phyloP scores from a whole-genome alignment of 2,113 vertebrate species.

The Ochotona curzoniae region DNA sequence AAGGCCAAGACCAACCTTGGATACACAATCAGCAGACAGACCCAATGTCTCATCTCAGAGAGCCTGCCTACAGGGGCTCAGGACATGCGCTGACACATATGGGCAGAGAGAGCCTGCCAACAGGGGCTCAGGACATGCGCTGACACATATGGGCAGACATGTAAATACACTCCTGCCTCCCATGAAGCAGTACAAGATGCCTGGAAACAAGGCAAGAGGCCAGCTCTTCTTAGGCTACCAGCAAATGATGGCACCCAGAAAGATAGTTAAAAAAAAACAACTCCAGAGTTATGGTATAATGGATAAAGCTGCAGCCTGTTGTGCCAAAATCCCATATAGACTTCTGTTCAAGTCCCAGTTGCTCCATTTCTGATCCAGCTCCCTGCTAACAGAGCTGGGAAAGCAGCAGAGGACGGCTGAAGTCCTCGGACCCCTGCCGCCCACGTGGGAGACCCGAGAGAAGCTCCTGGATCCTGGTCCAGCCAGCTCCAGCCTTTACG shows the following conservation, averaged over 20 bases:
- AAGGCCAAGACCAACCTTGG: rapidly evolving
- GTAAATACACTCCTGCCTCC: background rate
- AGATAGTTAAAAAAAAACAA: background rate
- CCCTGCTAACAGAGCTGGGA: too few relatives aligned
- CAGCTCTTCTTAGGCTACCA: background rate
- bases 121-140: background rate
- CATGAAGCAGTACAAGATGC: background rate
- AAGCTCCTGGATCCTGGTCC: too few relatives aligned
- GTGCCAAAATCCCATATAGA: too few relatives aligned
- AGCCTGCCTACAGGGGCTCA: background rate
- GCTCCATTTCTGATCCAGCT: too few relatives aligned
- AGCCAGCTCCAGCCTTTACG: too few relatives aligned
- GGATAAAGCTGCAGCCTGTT: too few relatives aligned
- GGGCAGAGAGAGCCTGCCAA: background rate
- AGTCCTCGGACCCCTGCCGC: too few relatives aligned
- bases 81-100: rapidly evolving
- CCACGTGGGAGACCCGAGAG: too few relatives aligned
- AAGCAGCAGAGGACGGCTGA: too few relatives aligned
- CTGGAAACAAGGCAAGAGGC: rapidly evolving
- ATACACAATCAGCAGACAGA: too few relatives aligned
- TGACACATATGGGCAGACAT: rapidly evolving
- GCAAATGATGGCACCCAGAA: background rate
- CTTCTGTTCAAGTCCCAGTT: too few relatives aligned
- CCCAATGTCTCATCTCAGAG: background rate
- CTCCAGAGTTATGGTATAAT: too few relatives aligned